These are phyloP conservation scores for Pollenia griseotomentosa DNA, from an alignment of 2,888 invertebrate genomes.

Conservation along the genomic window DNA sequence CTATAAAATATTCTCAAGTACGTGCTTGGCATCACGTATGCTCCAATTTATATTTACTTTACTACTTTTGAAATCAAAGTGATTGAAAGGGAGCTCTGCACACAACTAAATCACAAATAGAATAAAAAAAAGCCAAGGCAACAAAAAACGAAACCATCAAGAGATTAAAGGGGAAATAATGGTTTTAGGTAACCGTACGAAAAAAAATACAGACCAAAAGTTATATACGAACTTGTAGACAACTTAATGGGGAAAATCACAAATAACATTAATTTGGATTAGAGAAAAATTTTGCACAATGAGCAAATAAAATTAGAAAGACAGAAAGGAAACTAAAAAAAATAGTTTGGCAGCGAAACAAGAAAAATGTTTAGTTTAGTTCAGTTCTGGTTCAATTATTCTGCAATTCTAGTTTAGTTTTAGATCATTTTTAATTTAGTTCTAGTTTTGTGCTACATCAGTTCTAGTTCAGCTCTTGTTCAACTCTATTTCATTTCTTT, in stretches of 20 bases:
- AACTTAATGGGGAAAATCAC: not conserved
- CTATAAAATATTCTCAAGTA: conserved; percentile 39
- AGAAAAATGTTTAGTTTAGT: not conserved
- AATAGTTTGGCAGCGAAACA: not conserved
- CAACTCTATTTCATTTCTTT: too few species aligned
- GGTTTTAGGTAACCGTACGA: conserved; percentile 13
- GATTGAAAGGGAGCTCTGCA: conserved; percentile 18
- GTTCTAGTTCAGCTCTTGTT: too few species aligned
- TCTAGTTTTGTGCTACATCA: too few species aligned
- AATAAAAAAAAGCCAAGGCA: conserved; percentile 1
- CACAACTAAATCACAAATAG: not conserved
- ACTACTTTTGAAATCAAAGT: conserved; percentile 24
- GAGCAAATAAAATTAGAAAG: not conserved
- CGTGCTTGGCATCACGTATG: conserved; percentile 61
- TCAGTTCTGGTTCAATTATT: too few species aligned
- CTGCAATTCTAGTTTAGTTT: too few species aligned
- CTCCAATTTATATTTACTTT: conserved; percentile 51
- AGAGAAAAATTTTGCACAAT: not conserved
- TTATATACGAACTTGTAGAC: not conserved
- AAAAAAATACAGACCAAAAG: not conserved
- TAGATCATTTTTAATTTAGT: too few species aligned
- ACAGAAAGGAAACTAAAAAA: conserved; percentile 6
- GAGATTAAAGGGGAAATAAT: conserved; percentile 40
- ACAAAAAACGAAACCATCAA: conserved; percentile 8
- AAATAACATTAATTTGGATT: not conserved